Percentiles rank a stretch among this genome's conserved stretches.
Conservation (phyloP, 2,113 vertebrate genomes). For the Cacatua alba region DNA sequence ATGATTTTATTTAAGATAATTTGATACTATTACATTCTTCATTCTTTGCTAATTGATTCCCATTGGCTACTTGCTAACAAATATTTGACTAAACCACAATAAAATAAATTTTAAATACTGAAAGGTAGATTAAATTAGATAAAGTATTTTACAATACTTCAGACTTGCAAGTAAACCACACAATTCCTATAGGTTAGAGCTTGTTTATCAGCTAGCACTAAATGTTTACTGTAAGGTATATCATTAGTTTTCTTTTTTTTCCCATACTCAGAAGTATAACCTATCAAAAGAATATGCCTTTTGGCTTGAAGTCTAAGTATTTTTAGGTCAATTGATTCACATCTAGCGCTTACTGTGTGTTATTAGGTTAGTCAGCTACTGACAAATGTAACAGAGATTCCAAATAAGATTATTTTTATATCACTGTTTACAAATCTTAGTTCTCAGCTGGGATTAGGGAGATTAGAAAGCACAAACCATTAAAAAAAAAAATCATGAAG, state of each 20-base stretch:
- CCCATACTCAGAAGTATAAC: not conserved
- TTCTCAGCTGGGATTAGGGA: not conserved
- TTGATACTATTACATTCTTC: not conserved
- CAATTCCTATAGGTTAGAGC: not conserved
- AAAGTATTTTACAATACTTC: not conserved
- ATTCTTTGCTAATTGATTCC: not conserved
- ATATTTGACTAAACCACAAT: not conserved
- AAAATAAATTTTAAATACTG: not conserved
- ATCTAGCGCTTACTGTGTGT: not conserved
- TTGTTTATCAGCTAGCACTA: not conserved
- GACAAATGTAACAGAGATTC: slow-evolving; percentile 27
- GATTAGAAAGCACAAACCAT: slow-evolving; percentile 10
- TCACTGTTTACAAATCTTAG: slow-evolving; percentile 27
- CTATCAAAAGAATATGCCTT: not conserved
- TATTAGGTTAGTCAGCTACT: slow-evolving; percentile 32
- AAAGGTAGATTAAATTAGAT: not conserved
- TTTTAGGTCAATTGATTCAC: slow-evolving; percentile 39
- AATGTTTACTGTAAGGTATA: not conserved
- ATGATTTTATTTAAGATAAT: not conserved
- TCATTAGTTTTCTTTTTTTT: not conserved
- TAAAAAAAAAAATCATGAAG: not conserved
- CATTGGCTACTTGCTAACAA: not conserved
- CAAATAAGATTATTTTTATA: slow-evolving; percentile 55
- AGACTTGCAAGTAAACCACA: not conserved
- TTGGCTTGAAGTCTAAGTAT: slow-evolving; percentile 2